Percentiles rank a stretch among this genome's conserved stretches.
Conservation (phyloP, 2,113 vertebrate genomes). For the Oryzias curvinotus region DNA sequence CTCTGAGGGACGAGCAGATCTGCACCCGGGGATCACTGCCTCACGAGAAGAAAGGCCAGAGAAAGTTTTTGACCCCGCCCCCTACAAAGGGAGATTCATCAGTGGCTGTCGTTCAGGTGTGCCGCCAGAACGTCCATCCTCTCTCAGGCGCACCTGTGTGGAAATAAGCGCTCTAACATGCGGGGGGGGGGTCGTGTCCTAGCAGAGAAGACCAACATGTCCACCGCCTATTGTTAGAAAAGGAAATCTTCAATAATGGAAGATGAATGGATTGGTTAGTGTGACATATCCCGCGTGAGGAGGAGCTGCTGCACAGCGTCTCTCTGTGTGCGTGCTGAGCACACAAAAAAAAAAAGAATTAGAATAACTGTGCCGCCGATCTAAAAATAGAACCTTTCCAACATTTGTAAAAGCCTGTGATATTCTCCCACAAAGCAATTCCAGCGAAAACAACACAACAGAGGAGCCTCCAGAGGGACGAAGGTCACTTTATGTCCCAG, state of each 20-base stretch:
- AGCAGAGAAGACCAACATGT: slow-evolving; percentile 45
- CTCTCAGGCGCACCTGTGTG: slow-evolving; percentile 53
- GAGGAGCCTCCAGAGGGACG: slow-evolving; percentile 51
- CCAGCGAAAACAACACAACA: slow-evolving; percentile 57
- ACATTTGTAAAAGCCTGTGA: slow-evolving; percentile 70
- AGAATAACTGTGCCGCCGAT: slow-evolving; percentile 74
- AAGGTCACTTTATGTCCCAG: slow-evolving; percentile 46
- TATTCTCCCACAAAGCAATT: slow-evolving; percentile 76
- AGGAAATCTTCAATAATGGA: slow-evolving; percentile 40
- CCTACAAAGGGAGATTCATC: slow-evolving; percentile 57
- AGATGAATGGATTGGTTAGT: slow-evolving; percentile 37
- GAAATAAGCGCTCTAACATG: slow-evolving; percentile 51
- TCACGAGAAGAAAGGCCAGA: slow-evolving; percentile 36
- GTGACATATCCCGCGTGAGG: slow-evolving; percentile 13
- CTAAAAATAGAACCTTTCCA: slow-evolving; percentile 74
- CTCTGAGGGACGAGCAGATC: slow-evolving; percentile 34
- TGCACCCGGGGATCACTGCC: slow-evolving; percentile 30
- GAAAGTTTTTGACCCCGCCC: slow-evolving; percentile 67
- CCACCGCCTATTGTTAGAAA: slow-evolving; percentile 44
- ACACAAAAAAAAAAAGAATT: slow-evolving; percentile 16
- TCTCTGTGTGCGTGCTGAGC: slow-evolving; percentile 17
- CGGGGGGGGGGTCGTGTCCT: slow-evolving; percentile 37
- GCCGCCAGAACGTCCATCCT: slow-evolving; percentile 53
- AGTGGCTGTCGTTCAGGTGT: slow-evolving; percentile 41
- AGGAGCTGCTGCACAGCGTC: slow-evolving; percentile 25